These are phyloP conservation scores for Vidua chalybeata DNA, from an alignment of 2,113 vertebrate species.

Conservation along the genomic window DNA sequence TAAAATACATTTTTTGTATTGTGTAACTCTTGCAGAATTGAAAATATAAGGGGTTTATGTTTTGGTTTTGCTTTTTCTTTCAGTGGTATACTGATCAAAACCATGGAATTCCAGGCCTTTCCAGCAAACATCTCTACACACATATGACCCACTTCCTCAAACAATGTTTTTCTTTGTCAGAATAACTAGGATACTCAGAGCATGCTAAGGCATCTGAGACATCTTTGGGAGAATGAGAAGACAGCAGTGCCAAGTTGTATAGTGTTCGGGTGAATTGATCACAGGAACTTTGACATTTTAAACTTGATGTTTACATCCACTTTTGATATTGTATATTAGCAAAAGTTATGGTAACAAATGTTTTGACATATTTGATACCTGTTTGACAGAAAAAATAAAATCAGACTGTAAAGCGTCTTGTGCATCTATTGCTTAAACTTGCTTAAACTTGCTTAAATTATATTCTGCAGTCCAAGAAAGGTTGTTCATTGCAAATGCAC, in stretches of 20 bases:
- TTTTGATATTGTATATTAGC: conserved; percentile 22
- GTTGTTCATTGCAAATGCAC: background rate
- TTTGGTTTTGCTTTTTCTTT: conserved; percentile 44
- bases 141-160: conserved; percentile 95
- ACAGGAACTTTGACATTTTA: conserved; percentile 9
- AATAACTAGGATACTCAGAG: conserved; percentile 19
- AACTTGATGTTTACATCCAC: conserved; percentile 56
- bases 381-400: conserved; percentile 52
- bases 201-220: background rate
- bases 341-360: background rate
- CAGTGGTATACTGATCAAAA: conserved; percentile 98
- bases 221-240: background rate
- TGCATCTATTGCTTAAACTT: background rate
- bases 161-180: conserved; percentile 82
- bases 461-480: background rate
- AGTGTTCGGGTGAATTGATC: conserved; percentile 8
- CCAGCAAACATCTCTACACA: conserved; percentile 84
- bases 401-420: conserved; percentile 17
- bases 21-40: background rate
- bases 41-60: background rate
- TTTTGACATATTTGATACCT: conserved; percentile 18
- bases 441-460: background rate
- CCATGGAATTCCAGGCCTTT: conserved; percentile 84
- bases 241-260: background rate
- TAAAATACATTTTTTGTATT: background rate